Evolutionary conservation across 2,113 vertebrate species (phyloP).

Genomic region (Tinamus guttatus): DNA sequence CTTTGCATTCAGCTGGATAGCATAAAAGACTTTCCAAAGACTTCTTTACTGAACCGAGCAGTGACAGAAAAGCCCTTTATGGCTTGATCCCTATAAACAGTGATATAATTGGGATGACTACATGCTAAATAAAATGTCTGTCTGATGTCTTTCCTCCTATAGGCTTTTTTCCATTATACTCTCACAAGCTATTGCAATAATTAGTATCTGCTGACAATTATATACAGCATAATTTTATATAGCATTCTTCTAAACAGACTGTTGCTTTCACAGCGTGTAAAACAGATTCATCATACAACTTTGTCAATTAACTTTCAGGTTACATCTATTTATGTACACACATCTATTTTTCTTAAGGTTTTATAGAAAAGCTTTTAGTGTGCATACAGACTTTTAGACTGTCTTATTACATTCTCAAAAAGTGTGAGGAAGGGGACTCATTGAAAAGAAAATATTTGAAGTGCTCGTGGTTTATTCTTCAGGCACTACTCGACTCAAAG

Average conservation of each 20-base stretch:
- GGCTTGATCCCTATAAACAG: not conserved
- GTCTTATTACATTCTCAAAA: conserved; percentile 5
- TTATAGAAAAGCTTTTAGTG: not conserved
- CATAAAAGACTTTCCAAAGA: not conserved
- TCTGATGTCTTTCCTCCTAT: not conserved
- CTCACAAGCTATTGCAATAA: not conserved
- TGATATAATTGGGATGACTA: not conserved
- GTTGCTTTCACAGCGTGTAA: not conserved
- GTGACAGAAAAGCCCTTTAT: not conserved
- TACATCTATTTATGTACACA: not conserved
- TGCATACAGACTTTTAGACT: not conserved
- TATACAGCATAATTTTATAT: not conserved
- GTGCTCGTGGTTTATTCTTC: not conserved
- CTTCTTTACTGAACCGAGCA: not conserved
- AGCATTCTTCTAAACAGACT: not conserved
- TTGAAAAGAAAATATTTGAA: conserved; percentile 18
- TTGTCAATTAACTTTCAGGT: not conserved
- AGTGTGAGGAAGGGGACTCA: not conserved
- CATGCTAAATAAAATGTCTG: not conserved
- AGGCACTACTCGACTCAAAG: not conserved
- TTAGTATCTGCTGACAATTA: not conserved
- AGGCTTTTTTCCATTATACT: not conserved
- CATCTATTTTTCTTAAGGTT: not conserved
- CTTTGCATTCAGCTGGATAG: not conserved
- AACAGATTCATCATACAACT: not conserved